These are phyloP conservation scores for Leptonema lineaticorne DNA, from an alignment of 1,140 invertebrate genomes.

Conservation along the genomic window DNA sequence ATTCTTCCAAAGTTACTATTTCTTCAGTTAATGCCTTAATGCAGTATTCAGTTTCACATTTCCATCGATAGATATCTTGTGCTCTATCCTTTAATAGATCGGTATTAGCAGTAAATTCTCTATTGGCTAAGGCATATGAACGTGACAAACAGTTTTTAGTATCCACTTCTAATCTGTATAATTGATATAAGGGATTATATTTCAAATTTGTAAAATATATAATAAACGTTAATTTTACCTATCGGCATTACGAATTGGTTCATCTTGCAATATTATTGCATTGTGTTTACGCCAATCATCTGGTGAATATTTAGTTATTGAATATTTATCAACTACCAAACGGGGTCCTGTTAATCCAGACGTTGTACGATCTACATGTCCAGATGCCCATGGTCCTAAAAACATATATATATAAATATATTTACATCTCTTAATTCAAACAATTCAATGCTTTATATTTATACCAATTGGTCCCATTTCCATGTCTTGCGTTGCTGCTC, in stretches of 20 bases:
- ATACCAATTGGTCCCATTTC: slow-evolving; percentile 40
- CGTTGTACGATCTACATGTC: slow-evolving; percentile 65
- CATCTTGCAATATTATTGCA: slow-evolving; percentile 58
- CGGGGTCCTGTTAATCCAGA: slow-evolving; percentile 69
- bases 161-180: slow-evolving; percentile 57
- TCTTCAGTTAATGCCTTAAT: slow-evolving; percentile 67
- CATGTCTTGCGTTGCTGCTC: slow-evolving; percentile 50
- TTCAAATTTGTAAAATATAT: not conserved
- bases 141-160: slow-evolving; percentile 60
- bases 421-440: no score
- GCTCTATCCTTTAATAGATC: slow-evolving; percentile 62
- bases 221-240: slow-evolving; percentile 28
- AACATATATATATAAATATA: no score
- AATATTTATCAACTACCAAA: slow-evolving; percentile 72
- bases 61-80: slow-evolving; percentile 66
- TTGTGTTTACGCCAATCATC: slow-evolving; percentile 70
- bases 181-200: not conserved
- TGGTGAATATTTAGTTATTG: slow-evolving; percentile 67
- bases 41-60: slow-evolving; percentile 66
- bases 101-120: slow-evolving; percentile 66
- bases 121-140: slow-evolving; percentile 62
- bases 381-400: slow-evolving; percentile 68
- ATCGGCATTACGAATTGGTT: slow-evolving; percentile 48
- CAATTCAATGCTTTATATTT: not conserved
- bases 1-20: slow-evolving; percentile 64